Conservation (phyloP, 1,140 invertebrate species). For the Hycleus cichorii region DNA sequence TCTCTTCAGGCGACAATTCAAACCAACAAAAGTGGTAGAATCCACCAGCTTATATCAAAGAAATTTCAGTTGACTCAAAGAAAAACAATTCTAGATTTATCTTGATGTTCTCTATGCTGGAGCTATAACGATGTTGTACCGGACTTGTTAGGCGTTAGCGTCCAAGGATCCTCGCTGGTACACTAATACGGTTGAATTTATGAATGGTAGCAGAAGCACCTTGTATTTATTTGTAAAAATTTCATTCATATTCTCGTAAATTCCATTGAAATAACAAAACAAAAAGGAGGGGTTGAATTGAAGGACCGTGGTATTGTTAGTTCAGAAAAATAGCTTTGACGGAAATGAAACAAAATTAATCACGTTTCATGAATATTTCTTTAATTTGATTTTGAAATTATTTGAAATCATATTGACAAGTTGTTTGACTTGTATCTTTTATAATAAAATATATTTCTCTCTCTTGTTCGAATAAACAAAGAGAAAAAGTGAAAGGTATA, state of each 20-base stretch:
- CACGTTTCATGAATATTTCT: background rate
- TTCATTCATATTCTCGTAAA: constrained; percentile 29
- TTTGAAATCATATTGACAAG: background rate
- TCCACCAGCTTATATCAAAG: too few species aligned
- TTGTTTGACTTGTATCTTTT: background rate
- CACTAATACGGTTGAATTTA: constrained; percentile 24
- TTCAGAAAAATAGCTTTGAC: too few species aligned
- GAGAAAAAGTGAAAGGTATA: constrained; percentile 17
- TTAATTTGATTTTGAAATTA: background rate
- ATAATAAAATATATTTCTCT: background rate
- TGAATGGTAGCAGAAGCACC: constrained; percentile 22
- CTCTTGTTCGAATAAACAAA: constrained; percentile 8
- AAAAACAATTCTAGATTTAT: background rate
- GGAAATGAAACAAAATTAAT: background rate
- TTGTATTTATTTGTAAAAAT: constrained; percentile 24
- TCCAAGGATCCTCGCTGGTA: constrained; percentile 6
- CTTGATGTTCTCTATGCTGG: background rate
- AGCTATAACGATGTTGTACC: background rate
- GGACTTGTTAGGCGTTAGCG: background rate
- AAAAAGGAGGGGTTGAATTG: background rate
- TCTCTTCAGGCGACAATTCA: constrained; percentile 4
- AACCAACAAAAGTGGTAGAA: background rate
- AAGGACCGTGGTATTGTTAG: too few species aligned
- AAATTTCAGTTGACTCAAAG: too few species aligned
- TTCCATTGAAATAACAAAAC: constrained; percentile 13